Evolutionary conservation across 2,888 invertebrate genomes (phyloP), one percentile per base, ranked within the genome.

Genomic region (Metacarcinus magister): DNA sequence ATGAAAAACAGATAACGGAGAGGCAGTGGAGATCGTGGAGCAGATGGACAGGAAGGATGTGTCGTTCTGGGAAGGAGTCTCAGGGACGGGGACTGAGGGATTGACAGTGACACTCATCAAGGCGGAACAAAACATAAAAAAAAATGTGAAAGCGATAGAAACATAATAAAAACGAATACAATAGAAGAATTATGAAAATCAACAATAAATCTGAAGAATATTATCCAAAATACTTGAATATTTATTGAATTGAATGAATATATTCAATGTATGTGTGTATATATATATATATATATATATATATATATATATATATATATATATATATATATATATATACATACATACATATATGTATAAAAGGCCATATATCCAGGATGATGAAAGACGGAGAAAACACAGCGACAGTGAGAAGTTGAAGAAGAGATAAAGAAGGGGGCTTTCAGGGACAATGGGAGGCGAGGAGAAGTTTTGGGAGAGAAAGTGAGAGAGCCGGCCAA

Each of bases 401-500:
- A 39, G 92, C 8, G 92, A 28, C 46, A 48, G 92, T 48, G 54
- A 48, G 92, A 92, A 54, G 92, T 93, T 32, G 87, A 43, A 39
- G 87, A 48, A 54, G 75, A 44, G 39, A 43, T 32, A 54, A 48
- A 92, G n/a, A 93, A 44, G 48, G 28, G 54, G 44, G 89, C 43
- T 23, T 39, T 54, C 43, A 93, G 23, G 39, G 23, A n/a, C 28
- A 60, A 89, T 54, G 39, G 60, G 39, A 44, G 75, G 67, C 28
- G 82, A 19, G 82, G 90, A 96, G 87, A 93, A 95, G 44, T 92
- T 92, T 48, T 90, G 95, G 95, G 82, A 60, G 92, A 94, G 43
- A 87, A 94, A 93, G 92, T 92, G 91, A 91, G 82, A 93, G 89
- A 92, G 92, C 48, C 92, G 89, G 67, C 95, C 95, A 92, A 92